Evolutionary conservation across 2,888 invertebrate genomes (phyloP).

Genomic region (Xestia rhomboidea): DNA sequence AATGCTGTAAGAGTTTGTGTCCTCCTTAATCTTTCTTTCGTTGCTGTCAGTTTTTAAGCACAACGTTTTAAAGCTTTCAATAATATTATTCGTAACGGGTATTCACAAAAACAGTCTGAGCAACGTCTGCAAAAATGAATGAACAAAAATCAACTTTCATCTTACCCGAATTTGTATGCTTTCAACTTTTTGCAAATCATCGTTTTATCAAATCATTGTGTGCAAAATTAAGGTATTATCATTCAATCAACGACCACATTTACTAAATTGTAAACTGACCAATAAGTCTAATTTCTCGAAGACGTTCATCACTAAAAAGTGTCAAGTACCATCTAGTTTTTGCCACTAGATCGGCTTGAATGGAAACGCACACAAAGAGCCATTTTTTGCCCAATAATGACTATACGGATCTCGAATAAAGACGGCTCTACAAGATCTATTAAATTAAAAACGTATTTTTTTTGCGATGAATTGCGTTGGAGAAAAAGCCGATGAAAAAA

Average conservation of each 20-base stretch:
- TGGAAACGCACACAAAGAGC: slow-evolving; percentile 55
- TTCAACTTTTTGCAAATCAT: slow-evolving; percentile 46
- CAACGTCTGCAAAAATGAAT: slow-evolving; percentile 17
- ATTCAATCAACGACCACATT: slow-evolving; percentile 47
- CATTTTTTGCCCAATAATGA: slow-evolving; percentile 57
- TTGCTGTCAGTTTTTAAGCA: neutral
- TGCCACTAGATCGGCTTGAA: slow-evolving; percentile 50
- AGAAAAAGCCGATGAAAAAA: slow-evolving; percentile 32
- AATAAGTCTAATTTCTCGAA: slow-evolving; percentile 58
- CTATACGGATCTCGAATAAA: slow-evolving; percentile 54
- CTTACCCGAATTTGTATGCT: slow-evolving; percentile 37
- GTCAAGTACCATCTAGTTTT: slow-evolving; percentile 58
- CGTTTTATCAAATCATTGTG: slow-evolving; percentile 36
- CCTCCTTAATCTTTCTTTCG: neutral
- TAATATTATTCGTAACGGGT: slow-evolving; percentile 8
- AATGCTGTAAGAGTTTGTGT: neutral
- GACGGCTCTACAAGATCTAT: slow-evolving; percentile 47
- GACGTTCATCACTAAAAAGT: slow-evolving; percentile 44
- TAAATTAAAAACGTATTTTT: slow-evolving; percentile 58
- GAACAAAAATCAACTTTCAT: slow-evolving; percentile 24
- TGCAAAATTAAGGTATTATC: slow-evolving; percentile 50
- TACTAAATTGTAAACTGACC: slow-evolving; percentile 51
- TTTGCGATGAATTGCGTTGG: slow-evolving; percentile 28
- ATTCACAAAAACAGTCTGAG: slow-evolving; percentile 4
- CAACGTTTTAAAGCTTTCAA: neutral